phyloP scores from a whole-genome alignment of 2,113 vertebrate species.

The Chionodraco myersi region DNA sequence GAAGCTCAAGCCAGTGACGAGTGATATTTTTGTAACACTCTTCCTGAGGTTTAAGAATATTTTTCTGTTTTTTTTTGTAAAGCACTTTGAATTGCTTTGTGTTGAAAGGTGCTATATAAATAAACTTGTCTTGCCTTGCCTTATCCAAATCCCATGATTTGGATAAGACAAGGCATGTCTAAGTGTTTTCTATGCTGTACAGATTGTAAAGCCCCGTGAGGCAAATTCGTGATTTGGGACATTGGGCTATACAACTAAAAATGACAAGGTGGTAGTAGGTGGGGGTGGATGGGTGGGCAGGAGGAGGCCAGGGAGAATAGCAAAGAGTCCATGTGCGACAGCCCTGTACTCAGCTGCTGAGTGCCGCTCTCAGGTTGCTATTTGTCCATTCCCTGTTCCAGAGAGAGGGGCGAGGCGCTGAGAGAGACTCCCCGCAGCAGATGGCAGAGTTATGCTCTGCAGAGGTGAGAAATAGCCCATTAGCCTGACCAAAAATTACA shows the following conservation, averaged over 20 bases:
- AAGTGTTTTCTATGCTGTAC: background rate
- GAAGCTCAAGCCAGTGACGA: too few relatives aligned
- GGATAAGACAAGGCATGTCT: background rate
- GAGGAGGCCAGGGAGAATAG: constrained; percentile 22
- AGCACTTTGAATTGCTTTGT: too few relatives aligned
- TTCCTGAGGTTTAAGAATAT: background rate
- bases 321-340: constrained; percentile 41
- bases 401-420: constrained; percentile 55
- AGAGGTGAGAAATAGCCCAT: constrained; percentile 82
- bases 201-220: constrained; percentile 4
- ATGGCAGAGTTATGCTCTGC: constrained; percentile 81
- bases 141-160: background rate
- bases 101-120: too few relatives aligned
- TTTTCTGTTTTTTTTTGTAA: background rate
- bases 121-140: background rate
- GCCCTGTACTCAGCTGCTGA: constrained; percentile 74
- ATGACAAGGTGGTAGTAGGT: background rate
- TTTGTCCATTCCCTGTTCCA: constrained; percentile 65
- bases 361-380: constrained; percentile 62
- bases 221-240: background rate
- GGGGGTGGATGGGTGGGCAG: background rate
- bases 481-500: constrained; percentile 78
- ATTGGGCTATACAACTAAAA: background rate
- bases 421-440: constrained; percentile 80
- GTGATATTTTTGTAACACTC: too few relatives aligned